A percentile compares a stretch with the other conserved stretches of the same genome.
phyloP scores from a whole-genome alignment of 2,797 vertebrate genomes.

The Platyrinchus mystaceus region DNA sequence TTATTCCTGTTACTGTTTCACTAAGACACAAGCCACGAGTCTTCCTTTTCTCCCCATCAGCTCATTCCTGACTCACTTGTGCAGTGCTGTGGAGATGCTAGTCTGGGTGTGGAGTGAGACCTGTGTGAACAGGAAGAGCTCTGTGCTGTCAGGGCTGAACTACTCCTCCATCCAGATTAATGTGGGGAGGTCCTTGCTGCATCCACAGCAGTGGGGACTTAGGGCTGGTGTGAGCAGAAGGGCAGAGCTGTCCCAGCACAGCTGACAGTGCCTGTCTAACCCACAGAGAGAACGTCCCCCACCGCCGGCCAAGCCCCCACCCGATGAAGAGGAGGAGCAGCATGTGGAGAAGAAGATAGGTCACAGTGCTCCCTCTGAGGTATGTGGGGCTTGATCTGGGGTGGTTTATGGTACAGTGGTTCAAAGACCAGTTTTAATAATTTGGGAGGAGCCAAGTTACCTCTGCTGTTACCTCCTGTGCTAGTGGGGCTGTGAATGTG shows the following conservation, averaged over 20 bases:
- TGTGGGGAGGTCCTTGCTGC: background rate
- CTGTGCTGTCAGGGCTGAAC: background rate
- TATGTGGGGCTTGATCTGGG: background rate
- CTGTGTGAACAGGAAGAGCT: background rate
- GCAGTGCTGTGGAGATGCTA: background rate
- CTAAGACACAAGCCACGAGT: background rate
- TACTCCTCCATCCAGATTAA: background rate
- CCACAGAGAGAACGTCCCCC: conserved; percentile 85
- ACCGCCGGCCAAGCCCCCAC: conserved; percentile 81
- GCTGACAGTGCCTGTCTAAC: background rate
- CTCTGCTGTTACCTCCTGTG: background rate
- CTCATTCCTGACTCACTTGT: background rate
- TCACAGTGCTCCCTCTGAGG: conserved; percentile 65
- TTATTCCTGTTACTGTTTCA: background rate
- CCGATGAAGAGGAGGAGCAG: conserved; percentile 86
- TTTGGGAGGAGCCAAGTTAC: background rate
- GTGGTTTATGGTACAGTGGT: background rate
- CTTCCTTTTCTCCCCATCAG: background rate
- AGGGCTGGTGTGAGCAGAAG: background rate
- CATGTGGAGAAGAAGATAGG: conserved; percentile 66
- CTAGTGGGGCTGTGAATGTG: background rate
- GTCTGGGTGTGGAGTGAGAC: background rate
- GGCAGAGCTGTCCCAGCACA: background rate
- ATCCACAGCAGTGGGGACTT: accelerated
- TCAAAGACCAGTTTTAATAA: background rate